These are phyloP conservation scores for Carlito syrichta DNA, from an alignment of 2,113 vertebrate species.

Conservation along the genomic window DNA sequence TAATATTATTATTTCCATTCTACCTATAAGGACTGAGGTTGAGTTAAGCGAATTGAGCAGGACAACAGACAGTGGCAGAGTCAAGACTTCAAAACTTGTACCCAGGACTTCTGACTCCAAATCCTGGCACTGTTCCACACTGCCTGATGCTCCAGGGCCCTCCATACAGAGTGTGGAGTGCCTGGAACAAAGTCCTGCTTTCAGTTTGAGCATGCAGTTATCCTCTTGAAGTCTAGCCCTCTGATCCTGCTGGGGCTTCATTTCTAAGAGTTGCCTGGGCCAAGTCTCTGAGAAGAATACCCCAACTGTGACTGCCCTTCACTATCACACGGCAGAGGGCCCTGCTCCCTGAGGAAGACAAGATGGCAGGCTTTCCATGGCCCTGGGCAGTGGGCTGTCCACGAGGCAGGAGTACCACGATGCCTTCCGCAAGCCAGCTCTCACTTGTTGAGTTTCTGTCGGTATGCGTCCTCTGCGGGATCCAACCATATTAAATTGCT, in stretches of 20 bases:
- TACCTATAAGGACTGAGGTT: background rate
- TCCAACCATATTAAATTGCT: conserved; percentile 54
- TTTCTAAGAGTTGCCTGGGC: background rate
- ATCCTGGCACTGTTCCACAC: fast-evolving
- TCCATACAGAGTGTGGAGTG: background rate
- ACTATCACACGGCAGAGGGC: background rate
- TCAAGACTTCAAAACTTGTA: background rate
- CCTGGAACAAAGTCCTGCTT: background rate
- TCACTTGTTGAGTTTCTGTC: conserved; percentile 33
- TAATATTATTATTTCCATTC: background rate
- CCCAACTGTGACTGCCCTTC: background rate
- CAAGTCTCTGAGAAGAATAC: background rate
- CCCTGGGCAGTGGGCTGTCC: background rate
- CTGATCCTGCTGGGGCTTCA: background rate
- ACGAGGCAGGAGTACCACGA: fast-evolving
- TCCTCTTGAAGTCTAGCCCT: background rate
- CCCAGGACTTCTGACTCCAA: background rate
- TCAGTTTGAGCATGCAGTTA: background rate
- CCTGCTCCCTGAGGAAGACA: background rate
- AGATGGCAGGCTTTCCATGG: background rate
- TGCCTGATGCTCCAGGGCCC: background rate
- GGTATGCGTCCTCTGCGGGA: background rate
- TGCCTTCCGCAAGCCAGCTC: background rate
- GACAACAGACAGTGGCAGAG: background rate
- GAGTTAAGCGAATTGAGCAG: background rate